Evolutionary conservation across 35 echinoderm and acorn worm species (phyloP).

Genomic region (Lytechinus pictus): DNA sequence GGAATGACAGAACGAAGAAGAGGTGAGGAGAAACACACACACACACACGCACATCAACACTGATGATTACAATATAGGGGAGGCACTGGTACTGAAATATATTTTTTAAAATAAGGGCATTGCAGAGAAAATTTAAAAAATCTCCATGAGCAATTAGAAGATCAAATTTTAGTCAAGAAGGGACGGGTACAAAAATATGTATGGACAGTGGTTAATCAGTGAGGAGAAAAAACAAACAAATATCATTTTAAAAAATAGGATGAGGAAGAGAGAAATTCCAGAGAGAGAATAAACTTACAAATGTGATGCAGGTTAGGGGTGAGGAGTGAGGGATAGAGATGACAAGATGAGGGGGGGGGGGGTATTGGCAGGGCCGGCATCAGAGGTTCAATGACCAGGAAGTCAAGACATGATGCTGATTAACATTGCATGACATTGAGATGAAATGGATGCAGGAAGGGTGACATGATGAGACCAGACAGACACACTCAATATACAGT

Average conservation of each 20-base stretch:
- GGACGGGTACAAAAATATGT: too few species aligned
- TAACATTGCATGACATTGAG: conserved; percentile 33
- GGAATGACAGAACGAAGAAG: not conserved
- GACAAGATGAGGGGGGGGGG: not conserved
- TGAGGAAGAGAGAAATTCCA: not conserved
- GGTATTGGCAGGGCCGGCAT: not conserved
- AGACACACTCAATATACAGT: conserved; percentile 8
- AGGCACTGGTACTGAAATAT: too few species aligned
- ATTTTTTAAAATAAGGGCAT: too few species aligned
- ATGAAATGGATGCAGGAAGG: conserved; percentile 23
- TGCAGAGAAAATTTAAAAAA: too few species aligned
- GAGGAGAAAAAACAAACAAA: not conserved
- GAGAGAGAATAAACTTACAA: not conserved
- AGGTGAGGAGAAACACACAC: not conserved
- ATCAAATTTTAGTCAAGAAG: too few species aligned
- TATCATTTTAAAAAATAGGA: not conserved
- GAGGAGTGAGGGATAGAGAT: not conserved
- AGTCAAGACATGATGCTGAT: conserved; percentile 36
- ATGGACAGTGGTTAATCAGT: not conserved
- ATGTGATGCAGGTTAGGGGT: not conserved
- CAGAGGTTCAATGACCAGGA: conserved; percentile 30
- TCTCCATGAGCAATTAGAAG: too few species aligned
- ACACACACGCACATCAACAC: not conserved
- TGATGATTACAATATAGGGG: too few species aligned
- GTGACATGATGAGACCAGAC: conserved; percentile 3